Conservation (phyloP, 1,140 invertebrate species). For the Hylaeus anthracinus region DNA sequence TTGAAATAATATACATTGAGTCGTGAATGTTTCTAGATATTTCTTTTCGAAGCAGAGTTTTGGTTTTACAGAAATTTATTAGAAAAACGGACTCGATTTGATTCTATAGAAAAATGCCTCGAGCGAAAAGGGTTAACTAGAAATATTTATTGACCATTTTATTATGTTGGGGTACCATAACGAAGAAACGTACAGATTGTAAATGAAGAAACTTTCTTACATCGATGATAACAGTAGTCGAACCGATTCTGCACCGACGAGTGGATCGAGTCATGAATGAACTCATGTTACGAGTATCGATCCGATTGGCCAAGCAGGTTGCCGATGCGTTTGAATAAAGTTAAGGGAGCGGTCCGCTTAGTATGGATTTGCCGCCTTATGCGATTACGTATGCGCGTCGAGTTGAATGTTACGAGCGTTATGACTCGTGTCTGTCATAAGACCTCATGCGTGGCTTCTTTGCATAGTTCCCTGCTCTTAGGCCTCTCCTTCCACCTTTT, state of each 20-base stretch:
- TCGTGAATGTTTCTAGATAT: no score
- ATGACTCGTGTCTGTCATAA: slow-evolving; percentile 41
- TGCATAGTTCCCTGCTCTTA: background rate
- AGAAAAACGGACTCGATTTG: no score
- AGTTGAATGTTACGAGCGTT: slow-evolving; percentile 35
- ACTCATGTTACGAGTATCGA: slow-evolving; percentile 23
- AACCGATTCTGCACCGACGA: slow-evolving; percentile 1
- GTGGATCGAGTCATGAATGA: slow-evolving; percentile 40
- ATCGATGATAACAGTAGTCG: no score
- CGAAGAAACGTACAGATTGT: background rate
- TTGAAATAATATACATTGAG: no score
- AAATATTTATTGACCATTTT: no score
- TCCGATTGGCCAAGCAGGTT: slow-evolving; percentile 4
- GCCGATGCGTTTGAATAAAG: slow-evolving; percentile 35
- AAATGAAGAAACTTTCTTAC: background rate
- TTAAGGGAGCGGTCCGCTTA: slow-evolving; percentile 20
- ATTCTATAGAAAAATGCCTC: no score
- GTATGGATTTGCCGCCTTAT: slow-evolving; percentile 41
- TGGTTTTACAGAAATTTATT: no score
- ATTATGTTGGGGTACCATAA: no score
- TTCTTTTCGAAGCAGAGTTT: no score
- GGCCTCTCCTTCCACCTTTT: background rate
- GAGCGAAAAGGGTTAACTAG: no score
- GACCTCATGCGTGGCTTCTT: slow-evolving; percentile 29
- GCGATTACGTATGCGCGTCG: slow-evolving; percentile 41